Evolutionary conservation across 2,888 invertebrate species (phyloP).

Genomic region (Parnassius mnemosyne): DNA sequence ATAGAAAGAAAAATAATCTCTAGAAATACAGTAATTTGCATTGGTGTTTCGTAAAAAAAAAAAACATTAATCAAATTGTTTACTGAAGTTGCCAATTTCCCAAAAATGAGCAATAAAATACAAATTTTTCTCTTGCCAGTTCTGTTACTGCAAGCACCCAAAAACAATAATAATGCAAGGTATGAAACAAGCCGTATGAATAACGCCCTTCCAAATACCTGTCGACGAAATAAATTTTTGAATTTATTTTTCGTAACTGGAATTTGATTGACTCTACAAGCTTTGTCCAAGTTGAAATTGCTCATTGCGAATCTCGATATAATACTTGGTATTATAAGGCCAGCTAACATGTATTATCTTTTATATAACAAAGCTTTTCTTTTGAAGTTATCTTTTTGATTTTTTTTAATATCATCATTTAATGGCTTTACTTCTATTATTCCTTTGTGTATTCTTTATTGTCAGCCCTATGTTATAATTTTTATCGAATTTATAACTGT

Average conservation of each 20-base stretch:
- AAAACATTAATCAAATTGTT: conserved; percentile 79
- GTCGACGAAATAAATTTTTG: conserved; percentile 80
- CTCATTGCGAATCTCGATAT: conserved; percentile 85
- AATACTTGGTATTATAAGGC: conserved; percentile 84
- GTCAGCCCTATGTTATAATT: conserved; percentile 57
- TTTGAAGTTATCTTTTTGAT: conserved; percentile 55
- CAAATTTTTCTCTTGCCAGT: conserved; percentile 79
- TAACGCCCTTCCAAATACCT: conserved; percentile 78
- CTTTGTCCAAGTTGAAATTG: conserved; percentile 72
- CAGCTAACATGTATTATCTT: conserved; percentile 82
- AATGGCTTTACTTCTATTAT: conserved; percentile 62
- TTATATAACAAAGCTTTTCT: conserved; percentile 56
- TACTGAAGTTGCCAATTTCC: conserved; percentile 73
- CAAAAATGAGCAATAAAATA: conserved; percentile 78
- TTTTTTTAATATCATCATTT: conserved; percentile 45
- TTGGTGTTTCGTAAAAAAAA: conserved; percentile 79
- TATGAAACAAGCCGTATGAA: conserved; percentile 77
- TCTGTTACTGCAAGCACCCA: conserved; percentile 83
- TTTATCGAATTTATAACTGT: conserved; percentile 19
- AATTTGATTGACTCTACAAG: conserved; percentile 70
- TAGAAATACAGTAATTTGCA: conserved; percentile 74
- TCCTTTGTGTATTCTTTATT: conserved; percentile 48
- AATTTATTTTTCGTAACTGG: conserved; percentile 82
- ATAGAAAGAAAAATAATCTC: conserved; percentile 77
- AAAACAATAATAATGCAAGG: conserved; percentile 79